Percentiles rank a stretch among this genome's conserved stretches.
Conservation (phyloP, 2,888 invertebrate genomes). For the Laothoe populi region DNA sequence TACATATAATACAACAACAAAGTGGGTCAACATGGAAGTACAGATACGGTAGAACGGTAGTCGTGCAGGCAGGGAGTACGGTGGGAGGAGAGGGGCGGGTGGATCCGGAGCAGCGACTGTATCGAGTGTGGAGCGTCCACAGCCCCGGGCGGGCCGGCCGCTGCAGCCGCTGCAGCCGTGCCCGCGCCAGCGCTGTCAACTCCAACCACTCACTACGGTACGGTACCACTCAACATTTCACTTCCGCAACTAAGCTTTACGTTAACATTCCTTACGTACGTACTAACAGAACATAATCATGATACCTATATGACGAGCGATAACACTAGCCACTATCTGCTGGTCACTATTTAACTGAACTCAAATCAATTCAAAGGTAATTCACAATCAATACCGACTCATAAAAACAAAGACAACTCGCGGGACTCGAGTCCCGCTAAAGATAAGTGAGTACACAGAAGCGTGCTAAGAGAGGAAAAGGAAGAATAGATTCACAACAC, state of each 20-base stretch:
- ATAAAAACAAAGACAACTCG: slow-evolving; percentile 81
- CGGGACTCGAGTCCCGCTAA: slow-evolving; percentile 82
- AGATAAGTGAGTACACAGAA: slow-evolving; percentile 86
- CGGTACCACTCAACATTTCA: slow-evolving; percentile 83
- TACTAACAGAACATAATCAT: slow-evolving; percentile 83
- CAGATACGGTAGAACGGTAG: slow-evolving; percentile 76
- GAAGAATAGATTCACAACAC: slow-evolving; percentile 84
- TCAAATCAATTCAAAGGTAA: slow-evolving; percentile 79
- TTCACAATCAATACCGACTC: slow-evolving; percentile 82
- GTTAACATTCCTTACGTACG: slow-evolving; percentile 78
- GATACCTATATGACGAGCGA: slow-evolving; percentile 83
- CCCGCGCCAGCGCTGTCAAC: slow-evolving; percentile 66
- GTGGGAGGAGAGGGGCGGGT: slow-evolving; percentile 40
- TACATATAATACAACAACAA: slow-evolving; percentile 78
- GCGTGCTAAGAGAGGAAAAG: slow-evolving; percentile 86
- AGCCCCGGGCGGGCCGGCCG: slow-evolving; percentile 54
- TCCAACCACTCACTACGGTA: slow-evolving; percentile 82
- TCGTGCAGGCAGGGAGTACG: slow-evolving; percentile 76
- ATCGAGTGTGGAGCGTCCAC: slow-evolving; percentile 50
- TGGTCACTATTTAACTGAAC: slow-evolving; percentile 82
- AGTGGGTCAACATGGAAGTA: slow-evolving; percentile 78
- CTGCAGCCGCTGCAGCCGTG: slow-evolving; percentile 39
- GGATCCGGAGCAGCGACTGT: slow-evolving; percentile 37
- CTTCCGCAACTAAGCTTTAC: slow-evolving; percentile 82
- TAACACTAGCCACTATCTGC: slow-evolving; percentile 85